Evolutionary conservation across 2,888 invertebrate genomes (phyloP).

Genomic region (Drosophila tripunctata): DNA sequence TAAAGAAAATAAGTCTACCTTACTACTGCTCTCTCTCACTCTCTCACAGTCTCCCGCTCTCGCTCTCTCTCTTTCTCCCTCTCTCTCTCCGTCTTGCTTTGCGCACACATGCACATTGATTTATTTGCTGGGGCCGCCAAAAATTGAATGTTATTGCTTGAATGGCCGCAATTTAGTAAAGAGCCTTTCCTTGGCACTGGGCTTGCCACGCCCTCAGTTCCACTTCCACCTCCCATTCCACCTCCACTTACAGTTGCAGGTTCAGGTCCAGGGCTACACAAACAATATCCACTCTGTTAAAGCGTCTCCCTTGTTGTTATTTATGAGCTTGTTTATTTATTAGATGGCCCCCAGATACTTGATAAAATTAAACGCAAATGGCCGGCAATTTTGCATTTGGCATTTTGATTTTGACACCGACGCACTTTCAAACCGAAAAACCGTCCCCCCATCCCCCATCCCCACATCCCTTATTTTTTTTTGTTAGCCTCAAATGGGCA

Average conservation of each 20-base stretch:
- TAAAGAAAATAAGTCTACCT: conserved; percentile 46
- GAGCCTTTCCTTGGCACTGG: conserved; percentile 49
- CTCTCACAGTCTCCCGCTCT: not conserved
- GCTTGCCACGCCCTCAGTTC: not conserved
- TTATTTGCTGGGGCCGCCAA: conserved; percentile 71
- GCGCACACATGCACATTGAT: conserved; percentile 64
- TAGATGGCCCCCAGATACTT: conserved; percentile 74
- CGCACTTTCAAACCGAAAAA: not conserved
- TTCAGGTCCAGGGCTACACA: conserved; percentile 11
- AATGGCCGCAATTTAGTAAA: conserved; percentile 77
- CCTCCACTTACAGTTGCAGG: too few species aligned
- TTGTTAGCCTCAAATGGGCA: conserved; percentile 4
- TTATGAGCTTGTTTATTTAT: conserved; percentile 78
- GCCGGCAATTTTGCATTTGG: conserved; percentile 69
- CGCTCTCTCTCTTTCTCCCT: not conserved
- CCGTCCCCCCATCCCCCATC: not conserved
- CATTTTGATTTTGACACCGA: conserved; percentile 63
- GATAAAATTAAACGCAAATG: conserved; percentile 77
- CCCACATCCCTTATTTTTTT: too few species aligned
- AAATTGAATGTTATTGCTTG: conserved; percentile 78
- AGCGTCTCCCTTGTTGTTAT: conserved; percentile 39
- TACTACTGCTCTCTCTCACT: not conserved
- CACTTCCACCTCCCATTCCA: too few species aligned
- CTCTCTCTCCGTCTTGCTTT: not conserved
- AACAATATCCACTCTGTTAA: conserved; percentile 11